Evolutionary conservation across 2,113 vertebrate species (phyloP).

Genomic region (Bettongia penicillata): DNA sequence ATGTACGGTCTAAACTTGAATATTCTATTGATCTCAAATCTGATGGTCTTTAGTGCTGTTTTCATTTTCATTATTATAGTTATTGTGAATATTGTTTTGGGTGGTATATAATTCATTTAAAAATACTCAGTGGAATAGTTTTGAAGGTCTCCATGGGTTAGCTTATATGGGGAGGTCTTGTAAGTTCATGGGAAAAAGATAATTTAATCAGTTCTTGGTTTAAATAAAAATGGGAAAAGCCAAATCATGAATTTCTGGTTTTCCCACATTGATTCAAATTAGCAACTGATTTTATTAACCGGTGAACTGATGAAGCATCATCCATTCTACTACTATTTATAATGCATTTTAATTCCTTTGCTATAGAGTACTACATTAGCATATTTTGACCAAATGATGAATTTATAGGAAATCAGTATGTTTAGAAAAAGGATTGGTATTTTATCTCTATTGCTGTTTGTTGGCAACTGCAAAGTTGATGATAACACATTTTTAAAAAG

Average conservation of each 20-base stretch:
- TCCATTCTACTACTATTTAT: background rate
- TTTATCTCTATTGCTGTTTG: background rate
- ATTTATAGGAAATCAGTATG: background rate
- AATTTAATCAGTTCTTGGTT: background rate
- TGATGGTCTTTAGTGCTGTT: background rate
- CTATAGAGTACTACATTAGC: background rate
- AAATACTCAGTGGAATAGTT: background rate
- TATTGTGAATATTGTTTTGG: background rate
- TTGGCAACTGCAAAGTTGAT: background rate
- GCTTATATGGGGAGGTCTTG: background rate
- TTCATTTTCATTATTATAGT: background rate
- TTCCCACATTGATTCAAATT: slow-evolving; percentile 21
- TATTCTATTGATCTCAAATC: background rate
- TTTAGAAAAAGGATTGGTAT: background rate
- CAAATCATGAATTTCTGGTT: slow-evolving; percentile 6
- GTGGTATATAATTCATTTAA: background rate
- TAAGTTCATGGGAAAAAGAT: background rate
- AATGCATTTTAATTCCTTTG: background rate
- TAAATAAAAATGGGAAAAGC: slow-evolving; percentile 7
- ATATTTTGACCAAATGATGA: background rate
- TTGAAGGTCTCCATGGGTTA: background rate
- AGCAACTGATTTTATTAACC: slow-evolving; percentile 20
- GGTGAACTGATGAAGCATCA: background rate
- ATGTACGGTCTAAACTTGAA: background rate
- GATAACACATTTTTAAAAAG: background rate